phyloP scores from a whole-genome alignment of 1,140 invertebrate species.

The Polypedilum vanderplanki region DNA sequence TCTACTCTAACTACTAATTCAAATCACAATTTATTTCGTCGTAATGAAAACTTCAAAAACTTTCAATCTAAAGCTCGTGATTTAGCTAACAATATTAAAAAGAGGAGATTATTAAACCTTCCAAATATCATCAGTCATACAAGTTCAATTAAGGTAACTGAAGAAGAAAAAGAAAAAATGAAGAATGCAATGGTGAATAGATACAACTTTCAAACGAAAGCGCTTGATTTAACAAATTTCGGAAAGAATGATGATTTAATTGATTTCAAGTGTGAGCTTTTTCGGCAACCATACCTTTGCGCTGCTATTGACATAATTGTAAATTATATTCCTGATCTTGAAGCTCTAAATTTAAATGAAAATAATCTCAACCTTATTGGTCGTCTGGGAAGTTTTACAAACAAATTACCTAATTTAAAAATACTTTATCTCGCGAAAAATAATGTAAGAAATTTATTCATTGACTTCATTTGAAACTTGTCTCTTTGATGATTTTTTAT shows the following conservation, averaged over 20 bases:
- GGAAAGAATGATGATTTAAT: slow-evolving; percentile 65
- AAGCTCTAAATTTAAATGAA: slow-evolving; percentile 71
- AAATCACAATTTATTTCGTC: no score
- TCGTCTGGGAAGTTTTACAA: slow-evolving; percentile 53
- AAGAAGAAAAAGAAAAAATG: slow-evolving; percentile 54
- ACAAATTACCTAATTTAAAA: slow-evolving; percentile 65
- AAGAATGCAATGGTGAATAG: slow-evolving; percentile 72
- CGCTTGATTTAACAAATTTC: slow-evolving; percentile 72
- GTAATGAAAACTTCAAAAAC: no score
- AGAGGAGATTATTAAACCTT: no score
- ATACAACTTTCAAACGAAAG: slow-evolving; percentile 66
- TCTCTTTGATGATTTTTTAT: slow-evolving; percentile 32
- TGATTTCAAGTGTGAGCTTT: slow-evolving; percentile 68
- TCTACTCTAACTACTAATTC: no score
- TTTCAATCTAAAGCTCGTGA: no score
- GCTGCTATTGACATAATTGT: slow-evolving; percentile 71
- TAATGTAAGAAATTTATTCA: slow-evolving; percentile 52
- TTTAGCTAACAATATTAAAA: no score
- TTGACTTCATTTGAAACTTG: background rate
- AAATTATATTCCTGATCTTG: slow-evolving; percentile 72
- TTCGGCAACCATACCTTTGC: slow-evolving; percentile 60
- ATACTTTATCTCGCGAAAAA: slow-evolving; percentile 77
- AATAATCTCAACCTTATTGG: slow-evolving; percentile 68
- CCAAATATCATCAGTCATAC: no score
- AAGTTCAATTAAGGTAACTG: no score